Evolutionary conservation across 2,888 invertebrate species (phyloP).

Genomic region (Drosophila melanocephala): DNA sequence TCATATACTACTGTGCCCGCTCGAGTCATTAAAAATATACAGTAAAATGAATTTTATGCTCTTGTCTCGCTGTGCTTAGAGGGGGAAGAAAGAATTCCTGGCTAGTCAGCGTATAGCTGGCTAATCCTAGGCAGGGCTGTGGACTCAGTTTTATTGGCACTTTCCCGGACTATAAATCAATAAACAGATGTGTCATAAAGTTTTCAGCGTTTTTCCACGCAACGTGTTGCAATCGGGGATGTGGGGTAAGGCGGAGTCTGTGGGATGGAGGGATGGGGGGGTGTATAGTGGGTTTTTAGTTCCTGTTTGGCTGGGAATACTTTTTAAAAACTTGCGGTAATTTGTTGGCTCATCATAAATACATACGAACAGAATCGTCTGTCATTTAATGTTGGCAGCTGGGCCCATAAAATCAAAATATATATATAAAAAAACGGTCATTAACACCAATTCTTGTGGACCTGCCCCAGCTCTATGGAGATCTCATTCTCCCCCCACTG

Average conservation of each 20-base stretch:
- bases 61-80: conserved; percentile 1
- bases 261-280: neutral
- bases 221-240: conserved; percentile 8
- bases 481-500: neutral
- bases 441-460: conserved; percentile 54
- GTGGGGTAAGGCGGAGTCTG: neutral
- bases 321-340: conserved; percentile 32
- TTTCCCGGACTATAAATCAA: conserved; percentile 80
- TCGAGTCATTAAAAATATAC: conserved; percentile 74
- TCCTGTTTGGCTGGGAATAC: conserved; percentile 20
- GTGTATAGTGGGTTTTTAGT: neutral
- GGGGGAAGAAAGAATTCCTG: neutral
- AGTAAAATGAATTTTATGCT: conserved; percentile 64
- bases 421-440: conserved; percentile 31
- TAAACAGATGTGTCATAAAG: conserved; percentile 79
- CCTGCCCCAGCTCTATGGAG: conserved; percentile 3
- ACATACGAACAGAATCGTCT: conserved; percentile 24
- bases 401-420: conserved; percentile 25
- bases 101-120: neutral
- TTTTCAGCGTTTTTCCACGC: conserved; percentile 59
- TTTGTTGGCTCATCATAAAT: conserved; percentile 42
- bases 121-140: conserved; percentile 53
- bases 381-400: conserved; percentile 50
- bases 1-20: neutral
- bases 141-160: conserved; percentile 75